Conservation (phyloP, 2,888 invertebrate genomes). For the Empis stercorea region DNA sequence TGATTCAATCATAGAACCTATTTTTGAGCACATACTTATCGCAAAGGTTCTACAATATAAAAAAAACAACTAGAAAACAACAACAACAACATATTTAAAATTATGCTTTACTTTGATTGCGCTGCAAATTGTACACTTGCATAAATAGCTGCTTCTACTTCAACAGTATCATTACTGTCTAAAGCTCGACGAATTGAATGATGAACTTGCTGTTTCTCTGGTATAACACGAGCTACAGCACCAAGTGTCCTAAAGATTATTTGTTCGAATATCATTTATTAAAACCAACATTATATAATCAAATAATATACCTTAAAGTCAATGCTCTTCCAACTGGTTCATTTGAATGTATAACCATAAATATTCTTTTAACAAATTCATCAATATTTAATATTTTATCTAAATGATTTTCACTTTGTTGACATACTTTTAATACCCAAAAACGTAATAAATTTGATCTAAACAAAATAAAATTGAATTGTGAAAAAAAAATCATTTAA, state of each 20-base stretch:
- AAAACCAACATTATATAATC: too few species aligned
- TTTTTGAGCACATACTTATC: slow-evolving; percentile 86
- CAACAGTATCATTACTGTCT: slow-evolving; percentile 90
- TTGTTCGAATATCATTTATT: too few species aligned
- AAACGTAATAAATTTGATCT: slow-evolving; percentile 81
- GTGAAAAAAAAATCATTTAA: background rate
- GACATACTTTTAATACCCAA: slow-evolving; percentile 84
- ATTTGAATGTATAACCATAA: slow-evolving; percentile 91
- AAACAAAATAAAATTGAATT: slow-evolving; percentile 18
- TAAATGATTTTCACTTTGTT: slow-evolving; percentile 90
- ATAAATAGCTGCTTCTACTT: slow-evolving; percentile 91
- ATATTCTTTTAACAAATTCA: slow-evolving; percentile 80
- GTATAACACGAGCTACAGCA: slow-evolving; percentile 84
- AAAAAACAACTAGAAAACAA: background rate
- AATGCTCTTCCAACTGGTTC: slow-evolving; percentile 91
- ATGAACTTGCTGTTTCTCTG: slow-evolving; percentile 88
- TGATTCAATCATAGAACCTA: slow-evolving; percentile 90
- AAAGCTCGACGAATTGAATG: slow-evolving; percentile 83
- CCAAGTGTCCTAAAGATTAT: slow-evolving; percentile 67
- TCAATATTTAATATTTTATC: slow-evolving; percentile 94
- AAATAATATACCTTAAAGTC: slow-evolving; percentile 53
- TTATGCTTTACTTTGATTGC: slow-evolving; percentile 64
- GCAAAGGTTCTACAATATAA: slow-evolving; percentile 67
- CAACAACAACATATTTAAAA: background rate
- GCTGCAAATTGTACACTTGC: slow-evolving; percentile 91